These are phyloP conservation scores for Macrotus californicus DNA, from an alignment of 2,113 vertebrate species.

Conservation along the genomic window DNA sequence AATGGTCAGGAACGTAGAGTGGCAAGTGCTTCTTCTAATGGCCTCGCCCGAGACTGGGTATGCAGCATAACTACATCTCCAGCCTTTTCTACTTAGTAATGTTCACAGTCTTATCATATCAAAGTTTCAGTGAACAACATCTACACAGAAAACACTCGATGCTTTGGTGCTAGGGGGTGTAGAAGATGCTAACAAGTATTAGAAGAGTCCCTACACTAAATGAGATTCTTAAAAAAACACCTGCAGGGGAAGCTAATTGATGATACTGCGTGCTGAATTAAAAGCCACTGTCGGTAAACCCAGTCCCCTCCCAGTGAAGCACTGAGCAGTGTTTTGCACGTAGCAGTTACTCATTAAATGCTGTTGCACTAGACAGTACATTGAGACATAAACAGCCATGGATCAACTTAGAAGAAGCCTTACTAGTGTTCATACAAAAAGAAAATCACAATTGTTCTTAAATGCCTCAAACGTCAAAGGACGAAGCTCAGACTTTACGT, in stretches of 20 bases:
- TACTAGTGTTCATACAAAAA: background rate
- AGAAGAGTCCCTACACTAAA: background rate
- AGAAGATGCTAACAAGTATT: background rate
- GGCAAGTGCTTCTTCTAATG: background rate
- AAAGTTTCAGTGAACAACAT: background rate
- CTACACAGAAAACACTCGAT: background rate
- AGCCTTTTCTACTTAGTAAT: background rate
- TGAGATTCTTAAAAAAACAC: background rate
- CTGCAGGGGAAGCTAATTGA: background rate
- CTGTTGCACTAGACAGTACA: background rate
- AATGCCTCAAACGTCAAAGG: background rate
- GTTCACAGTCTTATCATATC: background rate
- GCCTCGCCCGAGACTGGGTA: background rate
- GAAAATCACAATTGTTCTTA: background rate
- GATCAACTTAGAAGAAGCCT: background rate
- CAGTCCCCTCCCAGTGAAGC: background rate
- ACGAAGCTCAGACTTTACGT: background rate
- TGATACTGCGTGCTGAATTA: background rate
- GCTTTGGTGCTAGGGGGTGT: background rate
- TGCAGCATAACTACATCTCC: background rate
- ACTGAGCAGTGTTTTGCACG: background rate
- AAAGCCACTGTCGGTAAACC: background rate
- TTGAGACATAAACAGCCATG: background rate
- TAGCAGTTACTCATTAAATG: background rate
- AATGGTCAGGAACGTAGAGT: background rate